Evolutionary conservation across 1,140 invertebrate genomes (phyloP).

Genomic region (Papilio machaon): DNA sequence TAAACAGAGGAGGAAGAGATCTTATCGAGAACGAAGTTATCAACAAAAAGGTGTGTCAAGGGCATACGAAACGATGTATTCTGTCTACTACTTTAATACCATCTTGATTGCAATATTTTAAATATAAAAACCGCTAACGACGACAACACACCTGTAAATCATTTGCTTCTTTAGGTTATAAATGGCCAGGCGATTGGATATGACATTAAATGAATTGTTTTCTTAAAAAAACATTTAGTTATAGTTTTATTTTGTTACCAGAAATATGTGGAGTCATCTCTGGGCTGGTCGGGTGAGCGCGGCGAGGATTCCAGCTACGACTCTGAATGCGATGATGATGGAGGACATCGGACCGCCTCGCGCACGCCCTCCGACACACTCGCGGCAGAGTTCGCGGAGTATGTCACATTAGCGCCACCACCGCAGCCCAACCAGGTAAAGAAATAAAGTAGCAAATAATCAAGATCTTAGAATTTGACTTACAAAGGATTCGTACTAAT

Average conservation of each 20-base stretch:
- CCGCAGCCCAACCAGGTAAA: conserved; percentile 71
- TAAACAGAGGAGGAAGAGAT: neutral
- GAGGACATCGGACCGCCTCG: conserved; percentile 89
- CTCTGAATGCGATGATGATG: conserved; percentile 90
- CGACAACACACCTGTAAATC: neutral
- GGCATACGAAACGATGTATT: conserved; percentile 1
- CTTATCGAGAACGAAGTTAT: neutral
- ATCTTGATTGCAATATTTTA: neutral
- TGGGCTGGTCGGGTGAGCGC: conserved; percentile 82
- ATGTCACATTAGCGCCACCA: conserved; percentile 83
- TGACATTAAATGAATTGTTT: neutral
- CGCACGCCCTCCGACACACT: conserved; percentile 92
- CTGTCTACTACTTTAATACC: neutral
- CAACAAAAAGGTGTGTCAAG: conserved; percentile 5
- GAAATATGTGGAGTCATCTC: conserved; percentile 80
- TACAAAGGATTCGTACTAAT: neutral
- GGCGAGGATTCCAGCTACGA: conserved; percentile 94
- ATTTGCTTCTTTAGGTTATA: neutral
- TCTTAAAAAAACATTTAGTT: no score
- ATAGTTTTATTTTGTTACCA: conserved; percentile 39
- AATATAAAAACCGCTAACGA: neutral
- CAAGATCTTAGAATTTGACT: neutral
- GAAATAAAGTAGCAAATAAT: neutral
- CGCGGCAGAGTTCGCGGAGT: conserved; percentile 92
- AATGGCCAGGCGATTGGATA: neutral